These are phyloP conservation scores for Ciconia maguari DNA, from an alignment of 2,113 vertebrate species.

Conservation along the genomic window DNA sequence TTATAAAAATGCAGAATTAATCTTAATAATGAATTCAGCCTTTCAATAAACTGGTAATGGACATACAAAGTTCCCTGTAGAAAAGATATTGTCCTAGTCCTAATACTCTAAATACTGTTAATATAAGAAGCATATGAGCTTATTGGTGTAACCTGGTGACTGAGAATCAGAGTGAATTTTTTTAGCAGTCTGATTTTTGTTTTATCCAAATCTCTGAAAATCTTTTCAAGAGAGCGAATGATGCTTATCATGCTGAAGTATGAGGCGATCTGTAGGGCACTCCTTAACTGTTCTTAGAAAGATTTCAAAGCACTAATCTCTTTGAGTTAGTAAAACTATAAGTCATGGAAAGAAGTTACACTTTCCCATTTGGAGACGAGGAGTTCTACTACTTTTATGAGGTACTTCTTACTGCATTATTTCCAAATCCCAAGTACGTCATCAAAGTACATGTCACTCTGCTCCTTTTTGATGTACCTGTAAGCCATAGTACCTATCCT, in stretches of 20 bases:
- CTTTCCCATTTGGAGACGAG: not conserved
- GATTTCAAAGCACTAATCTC: not conserved
- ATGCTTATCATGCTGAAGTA: not conserved
- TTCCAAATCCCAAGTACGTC: not conserved
- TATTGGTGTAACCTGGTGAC: not conserved
- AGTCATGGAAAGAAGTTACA: not conserved
- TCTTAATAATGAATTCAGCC: not conserved
- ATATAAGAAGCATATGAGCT: not conserved
- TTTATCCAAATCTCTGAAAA: not conserved
- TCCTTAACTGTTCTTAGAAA: not conserved
- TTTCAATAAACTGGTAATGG: not conserved
- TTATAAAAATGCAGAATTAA: not conserved
- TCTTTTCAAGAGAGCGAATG: not conserved
- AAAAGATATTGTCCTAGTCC: not conserved
- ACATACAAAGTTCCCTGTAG: not conserved
- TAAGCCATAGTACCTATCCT: not conserved
- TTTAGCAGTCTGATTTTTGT: not conserved
- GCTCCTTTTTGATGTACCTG: not conserved
- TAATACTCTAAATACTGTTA: not conserved
- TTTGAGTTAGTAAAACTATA: not conserved
- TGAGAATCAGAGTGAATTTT: not conserved
- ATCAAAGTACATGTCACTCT: not conserved
- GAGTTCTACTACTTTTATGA: not conserved
- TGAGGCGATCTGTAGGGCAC: not conserved
- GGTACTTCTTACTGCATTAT: not conserved